Evolutionary conservation across 2,888 invertebrate genomes (phyloP).

Genomic region (Eilema sororculum): DNA sequence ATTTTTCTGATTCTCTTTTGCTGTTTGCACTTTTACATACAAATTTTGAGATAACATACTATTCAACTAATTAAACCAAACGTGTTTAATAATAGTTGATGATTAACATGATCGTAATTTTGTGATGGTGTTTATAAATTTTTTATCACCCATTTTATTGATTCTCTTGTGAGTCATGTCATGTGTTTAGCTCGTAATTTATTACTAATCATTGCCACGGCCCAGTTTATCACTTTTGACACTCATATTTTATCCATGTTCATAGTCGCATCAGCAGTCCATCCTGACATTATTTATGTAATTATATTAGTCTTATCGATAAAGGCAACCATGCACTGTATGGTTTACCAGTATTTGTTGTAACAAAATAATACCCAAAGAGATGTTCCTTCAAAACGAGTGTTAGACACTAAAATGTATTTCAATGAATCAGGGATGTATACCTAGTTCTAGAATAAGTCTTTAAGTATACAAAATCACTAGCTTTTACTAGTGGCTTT

Average conservation of each 20-base stretch:
- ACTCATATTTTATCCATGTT: slow-evolving; percentile 16
- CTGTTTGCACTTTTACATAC: too few relatives aligned
- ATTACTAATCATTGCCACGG: slow-evolving; percentile 8
- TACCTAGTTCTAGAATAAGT: too few relatives aligned
- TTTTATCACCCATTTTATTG: not conserved
- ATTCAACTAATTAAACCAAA: not conserved
- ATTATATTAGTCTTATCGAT: slow-evolving; percentile 6
- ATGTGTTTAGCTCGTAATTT: slow-evolving; percentile 12
- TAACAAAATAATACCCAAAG: too few relatives aligned
- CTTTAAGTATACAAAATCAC: too few relatives aligned
- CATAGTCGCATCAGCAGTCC: not conserved
- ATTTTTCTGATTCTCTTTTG: too few relatives aligned
- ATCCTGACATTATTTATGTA: not conserved
- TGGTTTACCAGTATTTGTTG: too few relatives aligned
- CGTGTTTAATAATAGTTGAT: not conserved
- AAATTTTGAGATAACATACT: too few relatives aligned
- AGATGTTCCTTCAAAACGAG: too few relatives aligned
- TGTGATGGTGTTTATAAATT: not conserved
- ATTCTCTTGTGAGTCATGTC: slow-evolving; percentile 6
- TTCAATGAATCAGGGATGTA: too few relatives aligned
- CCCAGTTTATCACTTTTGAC: slow-evolving; percentile 7
- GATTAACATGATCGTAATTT: not conserved
- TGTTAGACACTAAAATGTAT: too few relatives aligned
- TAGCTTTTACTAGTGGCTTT: too few relatives aligned
- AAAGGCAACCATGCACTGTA: too few relatives aligned